Evolutionary conservation across 2,888 invertebrate genomes (phyloP).

Genomic region (Stictocephala bisonia): DNA sequence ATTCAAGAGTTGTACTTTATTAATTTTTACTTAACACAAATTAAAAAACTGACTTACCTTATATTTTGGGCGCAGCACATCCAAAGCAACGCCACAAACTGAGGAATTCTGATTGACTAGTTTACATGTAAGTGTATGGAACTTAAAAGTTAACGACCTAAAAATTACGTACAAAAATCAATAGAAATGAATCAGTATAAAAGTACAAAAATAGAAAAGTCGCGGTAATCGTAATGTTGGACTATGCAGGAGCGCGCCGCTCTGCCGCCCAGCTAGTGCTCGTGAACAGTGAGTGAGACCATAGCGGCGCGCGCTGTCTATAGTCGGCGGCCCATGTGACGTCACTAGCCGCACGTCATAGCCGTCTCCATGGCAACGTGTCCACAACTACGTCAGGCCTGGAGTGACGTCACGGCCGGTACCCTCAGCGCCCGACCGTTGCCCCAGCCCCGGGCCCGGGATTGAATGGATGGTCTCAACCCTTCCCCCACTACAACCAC

Average conservation of each 20-base stretch:
- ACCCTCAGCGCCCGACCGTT: conserved; percentile 2
- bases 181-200: conserved; percentile 29
- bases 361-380: conserved; percentile 17
- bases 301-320: neutral
- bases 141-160: too few species aligned
- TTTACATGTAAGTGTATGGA: too few species aligned
- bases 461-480: too few species aligned
- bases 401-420: conserved; percentile 22
- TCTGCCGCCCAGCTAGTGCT: neutral
- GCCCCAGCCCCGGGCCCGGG: conserved; percentile 15
- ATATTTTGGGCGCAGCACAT: too few species aligned
- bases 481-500: too few species aligned
- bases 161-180: conserved; percentile 31
- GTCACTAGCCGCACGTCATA: conserved; percentile 5
- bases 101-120: too few species aligned
- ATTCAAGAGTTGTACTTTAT: too few species aligned
- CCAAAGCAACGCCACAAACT: too few species aligned
- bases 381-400: too few species aligned
- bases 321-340: neutral
- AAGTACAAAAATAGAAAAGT: conserved; percentile 36
- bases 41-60: too few species aligned
- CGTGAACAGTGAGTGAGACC: neutral
- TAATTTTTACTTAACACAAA: too few species aligned
- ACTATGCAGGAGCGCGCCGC: neutral
- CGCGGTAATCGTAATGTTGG: neutral